Evolutionary conservation across 1,140 invertebrate species (phyloP).

Genomic region (Battus philenor): DNA sequence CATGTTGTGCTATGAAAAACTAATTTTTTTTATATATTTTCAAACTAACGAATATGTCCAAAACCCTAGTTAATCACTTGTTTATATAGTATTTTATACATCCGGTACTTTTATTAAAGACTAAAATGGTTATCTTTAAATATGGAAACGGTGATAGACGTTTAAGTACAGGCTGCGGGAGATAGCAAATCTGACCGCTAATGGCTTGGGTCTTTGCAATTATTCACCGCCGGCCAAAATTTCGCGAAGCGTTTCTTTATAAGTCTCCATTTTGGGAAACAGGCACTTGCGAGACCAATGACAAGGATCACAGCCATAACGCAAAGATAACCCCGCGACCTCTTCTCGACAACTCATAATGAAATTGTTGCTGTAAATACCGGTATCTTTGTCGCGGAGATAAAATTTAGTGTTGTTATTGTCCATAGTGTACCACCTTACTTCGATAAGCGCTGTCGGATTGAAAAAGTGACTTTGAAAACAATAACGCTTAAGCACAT

Average conservation of each 20-base stretch:
- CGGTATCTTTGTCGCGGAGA: slow-evolving; percentile 14
- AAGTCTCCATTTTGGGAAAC: slow-evolving; percentile 23
- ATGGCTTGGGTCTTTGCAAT: slow-evolving; percentile 2
- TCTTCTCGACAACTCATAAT: slow-evolving; percentile 33
- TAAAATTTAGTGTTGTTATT: slow-evolving; percentile 14
- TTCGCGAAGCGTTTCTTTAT: slow-evolving; percentile 7
- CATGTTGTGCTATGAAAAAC: neutral
- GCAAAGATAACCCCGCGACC: slow-evolving; percentile 37
- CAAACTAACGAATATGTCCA: too few species aligned
- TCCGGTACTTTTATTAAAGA: slow-evolving; percentile 30
- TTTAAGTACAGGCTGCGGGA: slow-evolving; percentile 31
- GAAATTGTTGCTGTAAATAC: slow-evolving; percentile 25
- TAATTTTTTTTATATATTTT: neutral
- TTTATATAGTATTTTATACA: too few species aligned
- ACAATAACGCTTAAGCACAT: too few species aligned
- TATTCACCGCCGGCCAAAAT: slow-evolving; percentile 7
- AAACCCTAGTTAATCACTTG: too few species aligned
- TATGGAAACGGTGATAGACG: slow-evolving; percentile 43
- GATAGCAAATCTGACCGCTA: slow-evolving; percentile 30
- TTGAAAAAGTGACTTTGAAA: too few species aligned
- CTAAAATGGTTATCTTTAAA: slow-evolving; percentile 35
- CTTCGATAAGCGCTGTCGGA: too few species aligned
- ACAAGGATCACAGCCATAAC: slow-evolving; percentile 34
- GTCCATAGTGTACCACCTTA: slow-evolving; percentile 6
- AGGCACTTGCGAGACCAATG: slow-evolving; percentile 31